These are phyloP conservation scores for Drosophila baimaii DNA, from an alignment of 1,140 invertebrate genomes.

Conservation along the genomic window DNA sequence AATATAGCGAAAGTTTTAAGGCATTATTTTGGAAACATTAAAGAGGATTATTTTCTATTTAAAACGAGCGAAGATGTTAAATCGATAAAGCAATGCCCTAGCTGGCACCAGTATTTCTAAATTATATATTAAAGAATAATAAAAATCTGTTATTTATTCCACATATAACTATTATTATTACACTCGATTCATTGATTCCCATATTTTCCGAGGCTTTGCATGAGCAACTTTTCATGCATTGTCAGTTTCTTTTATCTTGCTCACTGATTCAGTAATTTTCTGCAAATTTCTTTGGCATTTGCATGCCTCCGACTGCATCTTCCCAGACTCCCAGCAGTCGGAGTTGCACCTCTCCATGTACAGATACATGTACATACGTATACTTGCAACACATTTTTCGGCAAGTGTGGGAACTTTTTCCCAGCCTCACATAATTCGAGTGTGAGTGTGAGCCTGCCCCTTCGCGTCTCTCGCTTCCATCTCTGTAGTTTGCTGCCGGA, in stretches of 20 bases:
- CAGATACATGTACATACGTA: neutral
- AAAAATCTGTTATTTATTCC: neutral
- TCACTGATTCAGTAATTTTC: constrained; percentile 32
- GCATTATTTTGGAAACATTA: no score
- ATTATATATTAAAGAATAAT: neutral
- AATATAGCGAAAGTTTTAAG: no score
- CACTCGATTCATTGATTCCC: constrained; percentile 4
- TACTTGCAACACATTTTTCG: constrained; percentile 73
- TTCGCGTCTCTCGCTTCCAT: constrained; percentile 22
- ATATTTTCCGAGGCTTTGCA: neutral
- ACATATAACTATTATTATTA: no score
- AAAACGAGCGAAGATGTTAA: neutral
- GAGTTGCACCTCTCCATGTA: constrained; percentile 4
- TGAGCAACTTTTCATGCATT: constrained; percentile 11
- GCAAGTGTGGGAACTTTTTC: constrained; percentile 72
- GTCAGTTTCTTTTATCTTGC: constrained; percentile 10
- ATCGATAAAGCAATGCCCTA: neutral
- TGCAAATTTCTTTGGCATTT: constrained; percentile 70
- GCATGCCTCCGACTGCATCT: constrained; percentile 56
- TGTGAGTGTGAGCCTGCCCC: constrained; percentile 25
- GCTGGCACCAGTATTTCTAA: neutral
- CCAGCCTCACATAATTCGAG: constrained; percentile 42
- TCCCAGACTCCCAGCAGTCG: constrained; percentile 9
- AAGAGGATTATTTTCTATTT: no score
- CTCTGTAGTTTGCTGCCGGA: constrained; percentile 41